Conservation (phyloP, 2,888 invertebrate genomes). For the Nowickia ferox region DNA sequence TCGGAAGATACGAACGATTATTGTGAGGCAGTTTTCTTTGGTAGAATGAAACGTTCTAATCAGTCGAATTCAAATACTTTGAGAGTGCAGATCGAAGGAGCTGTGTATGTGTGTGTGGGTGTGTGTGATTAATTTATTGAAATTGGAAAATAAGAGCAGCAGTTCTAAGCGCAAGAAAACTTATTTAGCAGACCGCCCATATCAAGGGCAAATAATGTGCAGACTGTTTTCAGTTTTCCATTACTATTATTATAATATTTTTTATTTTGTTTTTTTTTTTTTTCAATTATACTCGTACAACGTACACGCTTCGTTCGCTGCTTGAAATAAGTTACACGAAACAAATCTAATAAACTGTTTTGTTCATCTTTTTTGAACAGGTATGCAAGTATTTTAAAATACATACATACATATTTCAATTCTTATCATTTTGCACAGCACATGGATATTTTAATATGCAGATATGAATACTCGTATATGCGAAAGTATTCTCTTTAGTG, state of each 20-base stretch:
- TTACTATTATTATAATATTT: no score
- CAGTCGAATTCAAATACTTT: slow-evolving; percentile 59
- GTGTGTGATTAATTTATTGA: slow-evolving; percentile 13
- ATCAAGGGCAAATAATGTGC: slow-evolving; percentile 44
- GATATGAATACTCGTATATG: not conserved
- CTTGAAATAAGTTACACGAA: not conserved
- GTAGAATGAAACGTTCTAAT: slow-evolving; percentile 31
- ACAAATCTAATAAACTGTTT: not conserved
- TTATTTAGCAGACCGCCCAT: not conserved
- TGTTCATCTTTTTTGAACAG: slow-evolving; percentile 1
- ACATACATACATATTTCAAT: not conserved
- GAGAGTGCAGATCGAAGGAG: slow-evolving; percentile 49
- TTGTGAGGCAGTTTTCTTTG: slow-evolving; percentile 17
- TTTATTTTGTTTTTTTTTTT: not conserved
- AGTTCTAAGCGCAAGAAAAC: slow-evolving; percentile 27
- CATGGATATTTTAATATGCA: slow-evolving; percentile 16
- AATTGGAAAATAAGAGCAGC: slow-evolving; percentile 17
- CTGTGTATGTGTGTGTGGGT: not conserved
- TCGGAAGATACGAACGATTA: slow-evolving; percentile 4
- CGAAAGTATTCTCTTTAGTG: no score
- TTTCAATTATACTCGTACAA: not conserved
- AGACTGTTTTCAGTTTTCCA: slow-evolving; percentile 20
- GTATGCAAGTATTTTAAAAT: not conserved
- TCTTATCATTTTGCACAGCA: slow-evolving; percentile 37
- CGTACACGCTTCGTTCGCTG: not conserved